Conservation (phyloP, 1,140 invertebrate genomes). For the Drosophila pseudoananassae region DNA sequence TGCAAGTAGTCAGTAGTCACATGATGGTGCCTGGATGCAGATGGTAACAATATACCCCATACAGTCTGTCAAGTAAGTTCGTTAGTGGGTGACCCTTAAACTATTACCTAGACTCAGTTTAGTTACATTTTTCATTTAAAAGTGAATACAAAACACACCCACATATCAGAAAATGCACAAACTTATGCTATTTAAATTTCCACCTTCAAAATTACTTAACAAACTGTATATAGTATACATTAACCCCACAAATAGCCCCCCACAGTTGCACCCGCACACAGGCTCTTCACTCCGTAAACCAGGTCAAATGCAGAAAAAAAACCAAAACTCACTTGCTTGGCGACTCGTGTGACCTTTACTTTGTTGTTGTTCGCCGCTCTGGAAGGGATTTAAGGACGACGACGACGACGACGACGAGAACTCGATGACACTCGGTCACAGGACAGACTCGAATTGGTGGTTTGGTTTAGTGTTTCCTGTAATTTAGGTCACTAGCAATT, state of each 20-base stretch:
- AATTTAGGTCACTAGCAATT: conserved; percentile 53
- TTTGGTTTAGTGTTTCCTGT: conserved; percentile 20
- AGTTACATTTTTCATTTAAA: too few relatives aligned
- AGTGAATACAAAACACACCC: too few relatives aligned
- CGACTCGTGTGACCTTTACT: conserved; percentile 46
- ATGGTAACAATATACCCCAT: conserved; percentile 6
- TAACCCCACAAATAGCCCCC: conserved; percentile 15
- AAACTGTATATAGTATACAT: conserved; percentile 14
- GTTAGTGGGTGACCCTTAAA: too few relatives aligned
- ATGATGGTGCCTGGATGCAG: conserved; percentile 11
- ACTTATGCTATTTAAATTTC: too few relatives aligned
- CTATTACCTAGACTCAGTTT: too few relatives aligned
- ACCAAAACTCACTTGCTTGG: conserved; percentile 40
- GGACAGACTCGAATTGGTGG: conserved; percentile 15
- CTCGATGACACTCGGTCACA: conserved; percentile 4
- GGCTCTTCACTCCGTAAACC: conserved; percentile 23
- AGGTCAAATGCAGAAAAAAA: conserved; percentile 48
- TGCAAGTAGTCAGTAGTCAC: conserved; percentile 23
- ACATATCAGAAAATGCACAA: too few relatives aligned
- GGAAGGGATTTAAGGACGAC: conserved; percentile 23
- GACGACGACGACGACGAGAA: neutral
- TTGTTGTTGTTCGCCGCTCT: conserved; percentile 24
- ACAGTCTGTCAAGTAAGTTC: neutral
- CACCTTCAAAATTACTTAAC: conserved; percentile 1
- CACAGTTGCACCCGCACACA: neutral